Conservation (phyloP, 2,888 invertebrate genomes). For the Pantelozetes paolii region DNA sequence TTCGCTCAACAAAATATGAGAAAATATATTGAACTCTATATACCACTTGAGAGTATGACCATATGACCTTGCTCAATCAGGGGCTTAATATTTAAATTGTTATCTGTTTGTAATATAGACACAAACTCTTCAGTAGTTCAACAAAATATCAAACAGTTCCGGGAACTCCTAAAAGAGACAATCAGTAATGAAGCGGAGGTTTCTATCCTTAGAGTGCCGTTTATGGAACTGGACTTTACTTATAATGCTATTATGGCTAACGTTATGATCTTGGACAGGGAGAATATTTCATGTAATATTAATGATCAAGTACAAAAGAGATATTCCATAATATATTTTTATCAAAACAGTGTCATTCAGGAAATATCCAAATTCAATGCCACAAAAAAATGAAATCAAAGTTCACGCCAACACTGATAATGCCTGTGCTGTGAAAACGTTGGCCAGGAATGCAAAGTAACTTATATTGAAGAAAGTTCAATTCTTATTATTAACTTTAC, state of each 20-base stretch:
- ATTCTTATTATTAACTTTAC: not conserved
- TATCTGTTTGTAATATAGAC: not conserved
- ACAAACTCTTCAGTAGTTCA: not conserved
- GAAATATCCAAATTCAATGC: not conserved
- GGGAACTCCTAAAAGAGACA: not conserved
- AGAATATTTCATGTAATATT: not conserved
- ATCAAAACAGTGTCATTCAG: not conserved
- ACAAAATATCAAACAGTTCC: not conserved
- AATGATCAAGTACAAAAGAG: too few species aligned
- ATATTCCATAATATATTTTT: too few species aligned
- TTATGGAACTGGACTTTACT: not conserved
- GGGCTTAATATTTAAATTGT: too few species aligned
- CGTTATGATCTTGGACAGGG: not conserved
- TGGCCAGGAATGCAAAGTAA: not conserved
- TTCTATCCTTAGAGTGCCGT: not conserved
- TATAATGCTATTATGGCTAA: conserved; percentile 4
- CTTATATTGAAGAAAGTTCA: not conserved
- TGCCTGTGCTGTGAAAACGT: not conserved
- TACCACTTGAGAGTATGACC: too few species aligned
- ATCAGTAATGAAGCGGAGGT: not conserved
- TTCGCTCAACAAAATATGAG: not conserved
- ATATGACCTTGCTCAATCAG: too few species aligned
- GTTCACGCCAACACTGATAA: not conserved
- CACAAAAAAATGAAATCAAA: not conserved
- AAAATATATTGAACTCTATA: not conserved